Percentiles rank a stretch among this genome's conserved stretches.
Evolutionary conservation across 2,797 vertebrate species (phyloP).

Genomic region (Rhinichthys osculus): DNA sequence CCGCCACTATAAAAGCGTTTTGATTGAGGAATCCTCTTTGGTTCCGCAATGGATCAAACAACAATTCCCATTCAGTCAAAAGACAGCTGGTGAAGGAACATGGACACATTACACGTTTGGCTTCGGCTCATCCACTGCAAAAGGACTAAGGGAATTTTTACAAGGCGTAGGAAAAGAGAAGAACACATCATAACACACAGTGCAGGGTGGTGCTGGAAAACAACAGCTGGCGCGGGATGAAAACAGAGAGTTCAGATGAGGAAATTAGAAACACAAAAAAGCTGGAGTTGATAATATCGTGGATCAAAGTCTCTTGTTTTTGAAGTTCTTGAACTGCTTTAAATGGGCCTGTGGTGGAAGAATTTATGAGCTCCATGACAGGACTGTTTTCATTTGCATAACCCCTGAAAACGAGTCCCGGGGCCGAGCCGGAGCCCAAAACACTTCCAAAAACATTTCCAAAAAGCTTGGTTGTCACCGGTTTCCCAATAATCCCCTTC

Average conservation of each 20-base stretch:
- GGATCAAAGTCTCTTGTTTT: conserved; percentile 79
- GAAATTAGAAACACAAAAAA: conserved; percentile 83
- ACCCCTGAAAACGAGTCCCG: conserved; percentile 63
- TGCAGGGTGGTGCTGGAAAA: conserved; percentile 77
- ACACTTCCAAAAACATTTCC: conserved; percentile 5
- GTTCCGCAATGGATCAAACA: conserved; percentile 52
- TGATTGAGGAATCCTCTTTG: conserved; percentile 43
- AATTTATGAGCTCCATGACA: conserved; percentile 67
- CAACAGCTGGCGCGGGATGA: conserved; percentile 80
- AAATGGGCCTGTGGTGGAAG: conserved; percentile 72
- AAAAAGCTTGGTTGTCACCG: neutral
- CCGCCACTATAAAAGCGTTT: conserved; percentile 19
- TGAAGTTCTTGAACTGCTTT: conserved; percentile 72
- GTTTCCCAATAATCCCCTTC: conserved; percentile 12
- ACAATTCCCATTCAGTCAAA: conserved; percentile 39
- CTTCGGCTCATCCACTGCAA: conserved; percentile 60
- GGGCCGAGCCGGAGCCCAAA: conserved; percentile 25
- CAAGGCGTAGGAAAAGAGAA: conserved; percentile 61
- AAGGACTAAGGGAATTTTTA: conserved; percentile 70
- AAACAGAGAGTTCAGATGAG: conserved; percentile 76
- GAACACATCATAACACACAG: conserved; percentile 73
- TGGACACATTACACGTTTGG: conserved; percentile 60
- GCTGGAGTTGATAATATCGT: conserved; percentile 81
- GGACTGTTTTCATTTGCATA: conserved; percentile 72
- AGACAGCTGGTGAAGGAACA: conserved; percentile 59